Base-by-base conservation (phyloP, 2,113 vertebrate genomes). In the Spilogale gracilis region DNA sequence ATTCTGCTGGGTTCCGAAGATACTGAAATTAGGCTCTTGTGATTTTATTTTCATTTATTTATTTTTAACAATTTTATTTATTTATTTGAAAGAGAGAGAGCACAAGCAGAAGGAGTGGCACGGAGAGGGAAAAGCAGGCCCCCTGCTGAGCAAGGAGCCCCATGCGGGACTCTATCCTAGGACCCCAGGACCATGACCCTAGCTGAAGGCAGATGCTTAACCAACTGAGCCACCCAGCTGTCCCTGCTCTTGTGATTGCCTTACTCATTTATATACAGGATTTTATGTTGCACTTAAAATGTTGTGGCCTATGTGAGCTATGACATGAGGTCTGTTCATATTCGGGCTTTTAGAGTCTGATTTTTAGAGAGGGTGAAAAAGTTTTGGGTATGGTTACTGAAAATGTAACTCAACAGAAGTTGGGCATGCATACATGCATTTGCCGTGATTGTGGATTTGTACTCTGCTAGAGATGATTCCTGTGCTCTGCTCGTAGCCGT, bases 351-450 rank as follows among this genome's bases (percentile, higher is more conserved):
- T 63, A 52, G 76, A 73, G 38, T 92, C 80, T 96, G 95, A 80
- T 84, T 82, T 98, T 69, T 87, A 92, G 87, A 76, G 93, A 97
- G 83, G 94, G 96, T 52, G 6, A 63, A 52, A 82, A 91, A 43
- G 14, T n/a, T 83, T 45, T 90, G 83, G 89, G 17, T 63, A 48
- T 91, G 67, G 69, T 48, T 96, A 13, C 76, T 81, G 88, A 88
- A 97, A 84, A 82, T 90, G 61, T 45, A 82, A 25, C 58, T 95
- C 52, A 54, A 76, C 58, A 71, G 54, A 45, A 80, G 45, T 58
- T 52, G 12, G 83, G 63, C 87, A 23, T 12, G 69, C 63, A 63
- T 50, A 23, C 60, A 58, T 60, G 52, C 61, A 23, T 23, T 54
- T 50, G 21, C 17, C 65, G 14, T 80, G 54, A 38, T 52, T 69